These are phyloP conservation scores for Clarias macrocephalus DNA, from an alignment of 2,113 vertebrate genomes.

Conservation along the genomic window DNA sequence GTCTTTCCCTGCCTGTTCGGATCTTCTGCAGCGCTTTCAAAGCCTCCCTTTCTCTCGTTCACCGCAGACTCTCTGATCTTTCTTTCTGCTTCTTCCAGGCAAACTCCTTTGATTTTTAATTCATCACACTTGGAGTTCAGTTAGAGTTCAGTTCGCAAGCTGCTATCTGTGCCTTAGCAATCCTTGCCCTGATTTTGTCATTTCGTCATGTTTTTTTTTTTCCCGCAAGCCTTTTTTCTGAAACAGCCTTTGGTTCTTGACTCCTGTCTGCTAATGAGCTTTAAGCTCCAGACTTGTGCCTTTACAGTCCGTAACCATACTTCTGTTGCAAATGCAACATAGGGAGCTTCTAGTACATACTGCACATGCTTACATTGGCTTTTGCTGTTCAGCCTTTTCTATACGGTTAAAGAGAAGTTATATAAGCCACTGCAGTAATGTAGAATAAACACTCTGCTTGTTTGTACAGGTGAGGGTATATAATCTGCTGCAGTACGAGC, in stretches of 20 bases:
- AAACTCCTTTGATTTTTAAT: slow-evolving; percentile 69
- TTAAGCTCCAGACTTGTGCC: background rate
- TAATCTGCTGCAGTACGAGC: slow-evolving; percentile 80
- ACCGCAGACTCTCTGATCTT: slow-evolving; percentile 58
- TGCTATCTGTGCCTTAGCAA: slow-evolving; percentile 9
- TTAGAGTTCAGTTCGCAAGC: slow-evolving; percentile 55
- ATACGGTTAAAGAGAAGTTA: background rate
- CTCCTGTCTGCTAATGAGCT: background rate
- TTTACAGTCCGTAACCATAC: background rate
- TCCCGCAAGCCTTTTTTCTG: slow-evolving; percentile 6
- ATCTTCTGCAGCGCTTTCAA: slow-evolving; percentile 35
- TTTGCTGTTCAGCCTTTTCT: background rate
- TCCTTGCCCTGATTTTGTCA: slow-evolving; percentile 41
- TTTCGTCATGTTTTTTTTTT: slow-evolving; percentile 2
- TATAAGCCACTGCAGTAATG: background rate
- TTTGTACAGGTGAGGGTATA: slow-evolving; percentile 85
- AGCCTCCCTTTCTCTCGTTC: slow-evolving; percentile 60
- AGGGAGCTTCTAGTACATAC: background rate
- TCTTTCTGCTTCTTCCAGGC: slow-evolving; percentile 49
- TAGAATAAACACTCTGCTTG: background rate
- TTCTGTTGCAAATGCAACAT: background rate
- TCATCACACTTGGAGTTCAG: slow-evolving; percentile 65
- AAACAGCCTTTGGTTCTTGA: background rate
- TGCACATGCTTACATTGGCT: background rate
- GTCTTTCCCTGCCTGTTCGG: slow-evolving; percentile 25